Conservation (phyloP, 2,113 vertebrate species). For the Sialia sialis region DNA sequence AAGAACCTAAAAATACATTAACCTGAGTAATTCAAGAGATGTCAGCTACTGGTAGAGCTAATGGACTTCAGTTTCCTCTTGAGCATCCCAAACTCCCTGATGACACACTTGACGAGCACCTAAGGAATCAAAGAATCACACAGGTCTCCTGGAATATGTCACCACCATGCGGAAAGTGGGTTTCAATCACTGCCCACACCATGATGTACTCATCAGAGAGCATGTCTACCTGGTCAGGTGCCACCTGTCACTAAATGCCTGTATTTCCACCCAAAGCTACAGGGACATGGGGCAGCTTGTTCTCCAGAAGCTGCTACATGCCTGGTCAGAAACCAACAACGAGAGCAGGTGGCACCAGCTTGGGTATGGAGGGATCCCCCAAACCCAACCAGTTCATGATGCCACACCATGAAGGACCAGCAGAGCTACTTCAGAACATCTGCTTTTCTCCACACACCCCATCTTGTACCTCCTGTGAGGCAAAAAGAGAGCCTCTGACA, state of each 20-base stretch:
- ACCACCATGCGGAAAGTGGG: background rate
- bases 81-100: background rate
- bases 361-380: rapidly evolving
- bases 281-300: background rate
- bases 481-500: background rate
- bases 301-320: background rate
- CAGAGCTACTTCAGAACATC: background rate
- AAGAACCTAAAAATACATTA: background rate
- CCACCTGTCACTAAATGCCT: background rate
- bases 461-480: background rate
- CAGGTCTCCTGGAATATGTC: background rate
- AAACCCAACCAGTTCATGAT: background rate
- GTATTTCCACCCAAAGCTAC: background rate
- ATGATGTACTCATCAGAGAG: background rate
- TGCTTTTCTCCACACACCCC: background rate
- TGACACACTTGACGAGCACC: background rate
- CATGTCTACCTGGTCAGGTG: background rate
- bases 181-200: background rate
- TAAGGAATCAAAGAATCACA: background rate
- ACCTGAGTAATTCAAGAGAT: background rate
- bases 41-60: background rate
- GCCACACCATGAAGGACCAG: background rate
- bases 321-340: background rate
- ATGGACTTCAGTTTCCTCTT: background rate
- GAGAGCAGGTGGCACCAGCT: background rate